phyloP scores from a whole-genome alignment of 2,888 invertebrate species.

The Aspidiotus rigidus region DNA sequence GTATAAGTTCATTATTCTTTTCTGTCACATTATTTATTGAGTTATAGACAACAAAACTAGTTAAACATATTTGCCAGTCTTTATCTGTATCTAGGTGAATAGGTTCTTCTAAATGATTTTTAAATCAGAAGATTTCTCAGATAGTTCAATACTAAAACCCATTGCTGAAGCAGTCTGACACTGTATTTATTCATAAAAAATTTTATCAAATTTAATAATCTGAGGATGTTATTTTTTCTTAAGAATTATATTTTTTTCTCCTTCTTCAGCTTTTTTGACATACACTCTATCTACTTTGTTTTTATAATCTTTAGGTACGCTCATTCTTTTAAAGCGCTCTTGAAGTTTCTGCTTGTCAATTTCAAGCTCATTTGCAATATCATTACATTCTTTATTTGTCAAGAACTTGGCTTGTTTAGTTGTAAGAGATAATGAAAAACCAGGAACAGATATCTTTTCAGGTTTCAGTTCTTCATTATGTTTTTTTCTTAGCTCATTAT shows the following conservation, averaged over 20 bases:
- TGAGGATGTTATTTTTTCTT: constrained; percentile 6
- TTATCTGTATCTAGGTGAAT: constrained; percentile 10
- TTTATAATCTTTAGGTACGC: constrained; percentile 8
- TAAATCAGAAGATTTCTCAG: constrained; percentile 12
- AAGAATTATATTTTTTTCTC: background rate
- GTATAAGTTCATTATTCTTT: constrained; percentile 13
- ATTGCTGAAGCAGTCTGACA: constrained; percentile 2
- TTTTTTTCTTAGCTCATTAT: constrained; percentile 13
- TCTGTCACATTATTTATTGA: constrained; percentile 11
- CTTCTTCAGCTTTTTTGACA: constrained; percentile 11
- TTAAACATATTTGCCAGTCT: constrained; percentile 14
- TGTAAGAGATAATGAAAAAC: constrained; percentile 12
- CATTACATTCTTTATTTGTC: constrained; percentile 12
- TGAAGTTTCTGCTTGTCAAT: constrained; percentile 11
- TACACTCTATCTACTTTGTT: constrained; percentile 9
- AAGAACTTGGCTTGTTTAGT: constrained; percentile 8
- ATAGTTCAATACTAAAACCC: constrained; percentile 12
- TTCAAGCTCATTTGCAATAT: constrained; percentile 16
- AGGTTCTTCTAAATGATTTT: constrained; percentile 9
- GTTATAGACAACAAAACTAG: constrained; percentile 9
- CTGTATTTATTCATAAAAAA: constrained; percentile 5
- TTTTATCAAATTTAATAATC: constrained; percentile 5
- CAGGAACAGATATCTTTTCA: constrained; percentile 9
- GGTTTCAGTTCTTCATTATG: constrained; percentile 16
- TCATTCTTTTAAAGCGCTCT: background rate